Percentiles rank a stretch among this genome's conserved stretches.
Evolutionary conservation across 2,888 invertebrate genomes (phyloP).

Genomic region (Dasypolia templi): DNA sequence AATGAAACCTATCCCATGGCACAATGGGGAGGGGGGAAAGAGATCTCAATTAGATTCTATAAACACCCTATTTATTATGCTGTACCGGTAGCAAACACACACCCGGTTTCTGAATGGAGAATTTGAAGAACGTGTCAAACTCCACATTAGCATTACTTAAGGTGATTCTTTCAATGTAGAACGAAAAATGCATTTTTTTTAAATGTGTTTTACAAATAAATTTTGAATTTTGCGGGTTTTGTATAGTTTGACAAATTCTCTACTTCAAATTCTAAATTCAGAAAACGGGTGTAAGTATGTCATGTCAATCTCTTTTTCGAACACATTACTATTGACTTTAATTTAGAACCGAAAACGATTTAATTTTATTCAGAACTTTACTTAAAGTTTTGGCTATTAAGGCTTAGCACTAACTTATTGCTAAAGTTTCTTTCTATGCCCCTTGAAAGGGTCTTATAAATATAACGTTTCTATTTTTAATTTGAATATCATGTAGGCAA

Average conservation of each 20-base stretch:
- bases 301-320: conserved; percentile 31
- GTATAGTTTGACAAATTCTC: not conserved
- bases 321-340: conserved; percentile 11
- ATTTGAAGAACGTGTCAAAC: not conserved
- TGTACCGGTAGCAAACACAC: conserved; percentile 40
- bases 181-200: not conserved
- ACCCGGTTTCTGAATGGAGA: not conserved
- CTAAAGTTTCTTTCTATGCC: not conserved
- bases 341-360: conserved; percentile 11
- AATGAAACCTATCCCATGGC: conserved; percentile 49
- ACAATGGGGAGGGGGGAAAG: conserved; percentile 22
- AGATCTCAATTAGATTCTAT: conserved; percentile 62
- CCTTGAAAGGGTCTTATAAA: not conserved
- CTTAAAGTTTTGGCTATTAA: not conserved
- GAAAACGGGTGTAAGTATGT: not conserved
- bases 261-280: not conserved
- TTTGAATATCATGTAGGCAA: not conserved
- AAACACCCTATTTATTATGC: conserved; percentile 52
- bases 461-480: not conserved
- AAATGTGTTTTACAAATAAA: too few species aligned
- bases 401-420: not conserved
- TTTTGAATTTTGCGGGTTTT: not conserved
- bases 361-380: not conserved
- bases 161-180: not conserved
- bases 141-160: not conserved